These are phyloP conservation scores for Stomatorhinus ivindoensis DNA, from an alignment of 2,113 vertebrate genomes.

Conservation along the genomic window DNA sequence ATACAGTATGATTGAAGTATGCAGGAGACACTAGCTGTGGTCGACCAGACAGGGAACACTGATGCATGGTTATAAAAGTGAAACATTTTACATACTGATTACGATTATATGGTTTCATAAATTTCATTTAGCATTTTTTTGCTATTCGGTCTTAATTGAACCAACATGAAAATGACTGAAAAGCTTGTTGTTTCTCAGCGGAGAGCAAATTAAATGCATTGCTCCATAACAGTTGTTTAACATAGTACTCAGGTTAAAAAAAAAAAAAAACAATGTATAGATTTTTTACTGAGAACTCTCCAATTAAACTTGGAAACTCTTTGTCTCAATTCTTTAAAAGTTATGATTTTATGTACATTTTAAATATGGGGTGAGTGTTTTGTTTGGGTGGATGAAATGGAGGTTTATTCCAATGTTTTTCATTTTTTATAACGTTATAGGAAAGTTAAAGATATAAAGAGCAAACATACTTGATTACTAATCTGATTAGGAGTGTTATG, in stretches of 20 bases:
- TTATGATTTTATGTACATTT: background rate
- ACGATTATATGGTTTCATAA: background rate
- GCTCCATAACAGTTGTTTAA: background rate
- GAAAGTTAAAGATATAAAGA: background rate
- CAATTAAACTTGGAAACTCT: background rate
- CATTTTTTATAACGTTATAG: background rate
- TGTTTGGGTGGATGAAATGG: background rate
- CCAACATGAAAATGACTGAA: background rate
- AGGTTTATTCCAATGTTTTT: background rate
- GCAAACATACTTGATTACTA: background rate
- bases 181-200: background rate
- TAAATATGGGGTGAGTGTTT: background rate
- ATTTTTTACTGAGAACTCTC: background rate
- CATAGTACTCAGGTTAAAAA: background rate
- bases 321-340: background rate
- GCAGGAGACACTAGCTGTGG: background rate
- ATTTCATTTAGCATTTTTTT: background rate
- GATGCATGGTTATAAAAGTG: background rate
- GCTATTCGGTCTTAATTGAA: background rate
- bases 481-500: background rate
- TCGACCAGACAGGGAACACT: background rate
- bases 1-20: background rate
- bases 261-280: background rate
- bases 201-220: background rate
- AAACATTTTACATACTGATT: background rate